Evolutionary conservation across 1,140 invertebrate genomes (phyloP).

Genomic region (Drosophila micromelanica): DNA sequence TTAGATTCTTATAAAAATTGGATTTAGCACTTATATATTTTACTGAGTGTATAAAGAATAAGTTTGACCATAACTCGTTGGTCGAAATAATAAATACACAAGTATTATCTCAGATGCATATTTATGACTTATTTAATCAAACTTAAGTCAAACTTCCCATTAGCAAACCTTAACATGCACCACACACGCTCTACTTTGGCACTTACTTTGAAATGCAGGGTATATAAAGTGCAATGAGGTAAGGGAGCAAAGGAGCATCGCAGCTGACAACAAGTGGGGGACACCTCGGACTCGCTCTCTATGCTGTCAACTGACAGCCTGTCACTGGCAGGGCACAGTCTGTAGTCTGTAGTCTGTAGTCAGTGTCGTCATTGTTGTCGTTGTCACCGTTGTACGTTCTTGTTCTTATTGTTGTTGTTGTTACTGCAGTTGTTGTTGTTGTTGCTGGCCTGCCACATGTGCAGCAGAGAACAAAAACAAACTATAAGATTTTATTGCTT

Average conservation of each 20-base stretch:
- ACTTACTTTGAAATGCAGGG: conserved; percentile 8
- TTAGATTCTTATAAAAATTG: too few species aligned
- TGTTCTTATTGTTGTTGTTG: conserved; percentile 67
- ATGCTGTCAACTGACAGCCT: conserved; percentile 62
- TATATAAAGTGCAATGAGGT: conserved; percentile 13
- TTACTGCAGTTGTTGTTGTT: conserved; percentile 46
- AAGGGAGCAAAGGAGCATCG: conserved; percentile 42
- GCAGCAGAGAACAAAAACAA: conserved; percentile 64
- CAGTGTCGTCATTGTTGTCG: conserved; percentile 79
- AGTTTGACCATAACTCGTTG: too few species aligned
- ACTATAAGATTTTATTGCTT: conserved; percentile 81
- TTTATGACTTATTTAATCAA: too few species aligned
- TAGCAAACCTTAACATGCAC: neutral
- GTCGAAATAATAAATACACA: too few species aligned
- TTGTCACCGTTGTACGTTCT: conserved; percentile 54
- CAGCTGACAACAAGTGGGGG: conserved; percentile 63
- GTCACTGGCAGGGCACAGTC: conserved; percentile 71
- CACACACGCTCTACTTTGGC: neutral
- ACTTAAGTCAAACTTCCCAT: too few species aligned
- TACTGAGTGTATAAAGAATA: too few species aligned
- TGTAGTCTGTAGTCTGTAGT: conserved; percentile 68
- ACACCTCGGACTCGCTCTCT: conserved; percentile 29
- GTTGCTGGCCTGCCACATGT: conserved; percentile 67
- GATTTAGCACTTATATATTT: too few species aligned
- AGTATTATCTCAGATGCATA: too few species aligned